Conservation (phyloP, 2,888 invertebrate genomes). For the Smittia aterrima region DNA sequence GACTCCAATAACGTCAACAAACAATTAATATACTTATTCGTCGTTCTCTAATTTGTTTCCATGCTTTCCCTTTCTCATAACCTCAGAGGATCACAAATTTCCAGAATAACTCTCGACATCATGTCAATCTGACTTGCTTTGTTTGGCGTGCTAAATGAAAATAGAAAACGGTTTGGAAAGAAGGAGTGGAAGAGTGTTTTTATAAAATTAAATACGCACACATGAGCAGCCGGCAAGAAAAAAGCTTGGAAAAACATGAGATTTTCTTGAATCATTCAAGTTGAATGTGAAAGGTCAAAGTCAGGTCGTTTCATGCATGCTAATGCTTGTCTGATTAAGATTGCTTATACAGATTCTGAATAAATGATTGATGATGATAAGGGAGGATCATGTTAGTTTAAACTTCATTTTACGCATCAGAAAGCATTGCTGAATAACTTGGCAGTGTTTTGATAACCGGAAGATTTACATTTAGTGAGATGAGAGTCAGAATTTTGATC, state of each 20-base stretch:
- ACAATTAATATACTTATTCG: background rate
- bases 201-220: background rate
- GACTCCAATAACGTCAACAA: constrained; percentile 9
- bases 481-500: too few relatives aligned
- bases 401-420: background rate
- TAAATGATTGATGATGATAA: constrained; percentile 9
- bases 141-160: background rate
- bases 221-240: background rate
- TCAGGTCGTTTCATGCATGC: background rate
- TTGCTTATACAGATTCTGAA: background rate
- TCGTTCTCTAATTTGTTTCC: background rate
- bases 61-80: background rate
- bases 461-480: too few relatives aligned
- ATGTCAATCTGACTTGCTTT: background rate
- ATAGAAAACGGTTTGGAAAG: too few relatives aligned
- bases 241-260: background rate
- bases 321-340: background rate
- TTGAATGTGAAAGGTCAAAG: constrained; percentile 7
- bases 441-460: too few relatives aligned
- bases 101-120: background rate
- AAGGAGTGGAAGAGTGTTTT: background rate
- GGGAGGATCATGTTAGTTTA: background rate
- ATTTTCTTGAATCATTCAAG: background rate
- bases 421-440: too few relatives aligned
- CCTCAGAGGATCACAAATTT: background rate